These are phyloP conservation scores for Rissa tridactyla DNA, from an alignment of 2,113 vertebrate genomes.

Conservation along the genomic window DNA sequence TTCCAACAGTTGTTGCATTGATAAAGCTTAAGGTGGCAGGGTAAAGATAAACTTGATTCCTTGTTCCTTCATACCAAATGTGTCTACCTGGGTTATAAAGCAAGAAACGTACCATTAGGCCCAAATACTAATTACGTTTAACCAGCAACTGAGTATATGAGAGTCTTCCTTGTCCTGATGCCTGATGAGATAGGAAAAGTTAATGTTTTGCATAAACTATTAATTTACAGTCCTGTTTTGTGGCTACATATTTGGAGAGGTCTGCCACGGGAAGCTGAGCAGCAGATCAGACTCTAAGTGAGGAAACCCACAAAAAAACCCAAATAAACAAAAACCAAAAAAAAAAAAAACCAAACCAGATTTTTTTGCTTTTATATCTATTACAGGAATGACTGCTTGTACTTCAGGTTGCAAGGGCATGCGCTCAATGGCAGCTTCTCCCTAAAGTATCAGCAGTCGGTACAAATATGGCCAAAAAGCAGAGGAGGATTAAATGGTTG, in stretches of 20 bases:
- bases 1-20: background rate
- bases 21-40: background rate
- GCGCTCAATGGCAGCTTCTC: background rate
- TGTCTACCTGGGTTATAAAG: background rate
- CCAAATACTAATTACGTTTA: background rate
- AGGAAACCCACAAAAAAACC: background rate
- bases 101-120: background rate
- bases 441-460: background rate
- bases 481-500: background rate
- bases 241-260: background rate
- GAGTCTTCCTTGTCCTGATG: background rate
- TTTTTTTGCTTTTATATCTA: background rate
- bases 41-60: background rate
- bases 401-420: background rate
- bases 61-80: background rate
- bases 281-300: background rate
- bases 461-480: background rate
- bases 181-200: background rate
- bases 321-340: background rate
- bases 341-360: rapidly evolving
- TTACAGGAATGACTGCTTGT: background rate
- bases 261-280: background rate
- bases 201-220: background rate
- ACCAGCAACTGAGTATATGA: background rate
- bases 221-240: background rate